A percentile compares a stretch with the other conserved stretches of the same genome.
These are phyloP conservation scores for Gibbula magus DNA, from an alignment of 2,888 invertebrate species.

Conservation along the genomic window DNA sequence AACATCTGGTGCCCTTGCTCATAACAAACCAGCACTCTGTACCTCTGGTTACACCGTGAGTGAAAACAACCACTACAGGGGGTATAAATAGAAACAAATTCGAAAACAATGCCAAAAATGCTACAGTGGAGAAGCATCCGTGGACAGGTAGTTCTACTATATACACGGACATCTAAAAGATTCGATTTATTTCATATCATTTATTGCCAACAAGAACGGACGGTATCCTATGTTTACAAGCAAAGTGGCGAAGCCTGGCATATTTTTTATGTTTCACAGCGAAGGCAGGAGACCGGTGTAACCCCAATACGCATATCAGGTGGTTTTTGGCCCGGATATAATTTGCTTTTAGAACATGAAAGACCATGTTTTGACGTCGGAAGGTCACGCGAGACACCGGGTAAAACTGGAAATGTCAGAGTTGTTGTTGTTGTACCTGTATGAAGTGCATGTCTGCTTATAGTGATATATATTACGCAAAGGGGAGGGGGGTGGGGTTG, in stretches of 20 bases:
- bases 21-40: too few relatives aligned
- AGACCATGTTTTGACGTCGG: background rate
- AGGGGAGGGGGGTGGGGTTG: too few relatives aligned
- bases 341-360: background rate
- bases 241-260: background rate
- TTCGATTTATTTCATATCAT: background rate
- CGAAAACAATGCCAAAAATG: background rate
- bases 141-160: background rate
- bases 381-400: background rate
- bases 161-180: background rate
- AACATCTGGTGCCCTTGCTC: too few relatives aligned
- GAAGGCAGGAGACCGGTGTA: background rate
- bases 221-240: background rate
- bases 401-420: background rate
- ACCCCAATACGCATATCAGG: background rate
- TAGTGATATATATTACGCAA: too few relatives aligned
- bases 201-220: background rate
- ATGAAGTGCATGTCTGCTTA: too few relatives aligned
- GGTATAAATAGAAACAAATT: background rate
- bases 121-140: background rate
- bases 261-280: background rate
- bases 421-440: too few relatives aligned
- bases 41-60: too few relatives aligned
- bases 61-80: too few relatives aligned
- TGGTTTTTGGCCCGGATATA: constrained; percentile 1